Conservation (phyloP, 2,888 invertebrate genomes). For the Teinopalpus imperialis region DNA sequence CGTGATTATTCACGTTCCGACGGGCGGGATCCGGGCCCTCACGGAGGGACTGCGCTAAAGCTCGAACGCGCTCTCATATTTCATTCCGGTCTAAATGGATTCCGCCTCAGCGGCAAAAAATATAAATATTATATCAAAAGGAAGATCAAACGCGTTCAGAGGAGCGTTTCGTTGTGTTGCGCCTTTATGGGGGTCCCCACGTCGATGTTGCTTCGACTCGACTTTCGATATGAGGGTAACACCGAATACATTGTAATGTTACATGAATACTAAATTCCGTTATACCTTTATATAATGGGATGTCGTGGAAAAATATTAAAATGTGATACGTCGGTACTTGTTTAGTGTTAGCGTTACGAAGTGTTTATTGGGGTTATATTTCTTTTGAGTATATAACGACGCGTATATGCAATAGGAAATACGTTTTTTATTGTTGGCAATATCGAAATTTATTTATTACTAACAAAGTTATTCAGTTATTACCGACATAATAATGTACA, state of each 20-base stretch:
- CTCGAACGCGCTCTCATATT: constrained; percentile 42
- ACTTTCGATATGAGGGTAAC: constrained; percentile 45
- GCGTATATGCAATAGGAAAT: not conserved
- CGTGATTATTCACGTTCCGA: constrained; percentile 50
- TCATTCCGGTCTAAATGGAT: constrained; percentile 63
- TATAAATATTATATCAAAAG: constrained; percentile 69
- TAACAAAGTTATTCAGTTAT: too few species aligned
- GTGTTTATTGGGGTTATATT: constrained; percentile 3
- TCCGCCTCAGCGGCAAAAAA: constrained; percentile 56
- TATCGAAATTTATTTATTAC: not conserved
- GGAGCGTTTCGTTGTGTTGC: constrained; percentile 38
- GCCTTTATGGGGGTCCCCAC: constrained; percentile 56
- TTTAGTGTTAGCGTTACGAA: constrained; percentile 13
- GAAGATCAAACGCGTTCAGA: constrained; percentile 64
- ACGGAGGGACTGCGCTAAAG: constrained; percentile 39
- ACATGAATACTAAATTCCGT: constrained; percentile 63
- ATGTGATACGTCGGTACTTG: constrained; percentile 23
- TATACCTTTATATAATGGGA: constrained; percentile 53
- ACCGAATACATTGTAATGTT: constrained; percentile 64
- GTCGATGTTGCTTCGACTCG: constrained; percentile 49
- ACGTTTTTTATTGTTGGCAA: not conserved
- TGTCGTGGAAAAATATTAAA: constrained; percentile 37
- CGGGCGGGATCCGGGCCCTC: constrained; percentile 32
- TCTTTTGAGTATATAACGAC: not conserved
- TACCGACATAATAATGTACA: too few species aligned